Evolutionary conservation across 1,140 invertebrate genomes (phyloP).

Genomic region (Drosophila prosaltans): DNA sequence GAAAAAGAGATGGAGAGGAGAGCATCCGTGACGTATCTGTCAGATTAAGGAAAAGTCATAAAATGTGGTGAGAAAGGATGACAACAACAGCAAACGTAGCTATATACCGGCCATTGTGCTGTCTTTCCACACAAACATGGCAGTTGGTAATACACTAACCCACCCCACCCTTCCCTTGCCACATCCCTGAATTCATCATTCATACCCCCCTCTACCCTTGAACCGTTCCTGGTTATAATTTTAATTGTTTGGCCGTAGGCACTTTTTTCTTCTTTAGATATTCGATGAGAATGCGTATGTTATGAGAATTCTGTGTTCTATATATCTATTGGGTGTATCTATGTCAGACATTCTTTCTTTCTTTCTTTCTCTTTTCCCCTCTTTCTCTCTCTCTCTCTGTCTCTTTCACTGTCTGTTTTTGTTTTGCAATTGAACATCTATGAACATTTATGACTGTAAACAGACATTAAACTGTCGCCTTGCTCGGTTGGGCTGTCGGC

Average conservation of each 20-base stretch:
- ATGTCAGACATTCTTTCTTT: conserved; percentile 11
- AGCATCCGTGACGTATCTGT: conserved; percentile 79
- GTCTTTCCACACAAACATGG: conserved; percentile 65
- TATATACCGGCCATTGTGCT: conserved; percentile 69
- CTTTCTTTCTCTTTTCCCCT: conserved; percentile 15
- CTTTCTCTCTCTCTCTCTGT: conserved; percentile 1
- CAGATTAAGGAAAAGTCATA: conserved; percentile 81
- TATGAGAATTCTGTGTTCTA: neutral
- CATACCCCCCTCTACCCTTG: conserved; percentile 15
- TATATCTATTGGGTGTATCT: conserved; percentile 19
- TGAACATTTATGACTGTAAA: conserved; percentile 80
- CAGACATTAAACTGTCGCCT: conserved; percentile 78
- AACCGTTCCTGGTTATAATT: conserved; percentile 67
- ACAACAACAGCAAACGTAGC: conserved; percentile 50
- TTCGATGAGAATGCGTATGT: conserved; percentile 8
- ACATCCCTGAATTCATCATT: neutral
- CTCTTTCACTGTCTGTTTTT: conserved; percentile 16
- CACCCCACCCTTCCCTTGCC: conserved; percentile 3
- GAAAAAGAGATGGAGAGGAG: conserved; percentile 14
- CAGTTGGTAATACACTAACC: conserved; percentile 52
- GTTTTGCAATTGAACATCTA: conserved; percentile 63
- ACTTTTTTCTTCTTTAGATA: conserved; percentile 55
- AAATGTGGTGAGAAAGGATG: conserved; percentile 82
- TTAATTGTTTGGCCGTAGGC: conserved; percentile 63
- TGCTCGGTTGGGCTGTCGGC: conserved; percentile 29